Evolutionary conservation across 1,140 invertebrate species (phyloP).

Genomic region (Streblospio benedicti): DNA sequence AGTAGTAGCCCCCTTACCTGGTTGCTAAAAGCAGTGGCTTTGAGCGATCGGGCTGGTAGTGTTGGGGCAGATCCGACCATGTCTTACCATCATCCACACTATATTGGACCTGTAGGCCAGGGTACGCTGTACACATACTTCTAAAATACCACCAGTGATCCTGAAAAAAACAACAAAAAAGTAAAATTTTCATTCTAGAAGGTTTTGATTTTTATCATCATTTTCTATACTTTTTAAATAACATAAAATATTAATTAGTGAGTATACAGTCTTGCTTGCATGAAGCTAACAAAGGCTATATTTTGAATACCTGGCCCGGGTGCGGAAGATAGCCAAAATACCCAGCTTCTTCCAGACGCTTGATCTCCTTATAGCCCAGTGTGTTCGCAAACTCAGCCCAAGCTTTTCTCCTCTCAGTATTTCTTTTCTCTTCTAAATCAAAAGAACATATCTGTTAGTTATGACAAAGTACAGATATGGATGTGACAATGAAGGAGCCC

Average conservation of each 20-base stretch:
- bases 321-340: slow-evolving; percentile 32
- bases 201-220: neutral
- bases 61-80: neutral
- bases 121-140: slow-evolving; percentile 11
- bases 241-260: neutral
- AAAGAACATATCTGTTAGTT: too few species aligned
- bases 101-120: slow-evolving; percentile 8
- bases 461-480: too few species aligned
- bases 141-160: neutral
- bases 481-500: too few species aligned
- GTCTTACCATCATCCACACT: slow-evolving; percentile 4
- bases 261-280: slow-evolving; percentile 19
- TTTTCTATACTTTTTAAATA: neutral
- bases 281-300: neutral
- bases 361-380: slow-evolving; percentile 30
- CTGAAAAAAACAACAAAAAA: neutral
- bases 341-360: slow-evolving; percentile 23
- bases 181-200: neutral
- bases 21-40: too few species aligned
- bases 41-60: too few species aligned
- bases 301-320: slow-evolving; percentile 26
- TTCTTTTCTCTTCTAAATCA: slow-evolving; percentile 12
- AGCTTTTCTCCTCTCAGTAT: slow-evolving; percentile 17
- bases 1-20: too few species aligned
- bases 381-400: slow-evolving; percentile 32